phyloP scores from a whole-genome alignment of 2,113 vertebrate species.

The Callopanchax toddi region DNA sequence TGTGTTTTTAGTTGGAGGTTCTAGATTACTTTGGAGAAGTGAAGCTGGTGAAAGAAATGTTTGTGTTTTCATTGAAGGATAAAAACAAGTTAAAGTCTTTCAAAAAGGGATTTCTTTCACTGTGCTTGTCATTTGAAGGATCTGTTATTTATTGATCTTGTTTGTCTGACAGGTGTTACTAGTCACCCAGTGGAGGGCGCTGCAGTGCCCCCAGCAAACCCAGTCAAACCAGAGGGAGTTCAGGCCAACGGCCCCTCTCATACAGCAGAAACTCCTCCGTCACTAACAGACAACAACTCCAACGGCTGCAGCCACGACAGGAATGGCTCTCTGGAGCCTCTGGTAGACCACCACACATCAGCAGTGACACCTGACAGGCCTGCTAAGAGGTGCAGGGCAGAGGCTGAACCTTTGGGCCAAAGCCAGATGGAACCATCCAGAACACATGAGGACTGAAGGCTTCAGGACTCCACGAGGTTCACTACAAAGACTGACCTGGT shows the following conservation, averaged over 20 bases:
- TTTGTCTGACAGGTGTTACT: conserved; percentile 77
- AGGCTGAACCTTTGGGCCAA: conserved; percentile 57
- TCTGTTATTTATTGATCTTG: no score
- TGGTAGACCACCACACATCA: conserved; percentile 40
- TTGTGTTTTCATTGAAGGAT: no score
- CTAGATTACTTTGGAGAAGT: no score
- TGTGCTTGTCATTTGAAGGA: no score
- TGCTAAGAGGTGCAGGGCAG: conserved; percentile 69
- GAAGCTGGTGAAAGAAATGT: no score
- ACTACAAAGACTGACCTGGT: conserved; percentile 31
- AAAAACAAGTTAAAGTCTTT: no score
- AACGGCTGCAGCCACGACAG: conserved; percentile 86
- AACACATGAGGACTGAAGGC: conserved; percentile 61
- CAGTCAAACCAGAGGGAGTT: conserved; percentile 75
- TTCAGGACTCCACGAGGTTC: neutral
- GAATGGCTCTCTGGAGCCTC: conserved; percentile 68
- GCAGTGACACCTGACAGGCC: conserved; percentile 46
- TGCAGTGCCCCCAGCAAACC: conserved; percentile 72
- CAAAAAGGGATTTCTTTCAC: no score
- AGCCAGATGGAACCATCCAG: conserved; percentile 60
- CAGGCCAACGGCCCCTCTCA: conserved; percentile 85
- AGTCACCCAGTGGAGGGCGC: conserved; percentile 52
- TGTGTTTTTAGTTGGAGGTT: no score
- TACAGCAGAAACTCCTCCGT: conserved; percentile 40
- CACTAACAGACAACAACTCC: conserved; percentile 80